Evolutionary conservation across 2,797 vertebrate genomes (phyloP).

Genomic region (Argya squamiceps): DNA sequence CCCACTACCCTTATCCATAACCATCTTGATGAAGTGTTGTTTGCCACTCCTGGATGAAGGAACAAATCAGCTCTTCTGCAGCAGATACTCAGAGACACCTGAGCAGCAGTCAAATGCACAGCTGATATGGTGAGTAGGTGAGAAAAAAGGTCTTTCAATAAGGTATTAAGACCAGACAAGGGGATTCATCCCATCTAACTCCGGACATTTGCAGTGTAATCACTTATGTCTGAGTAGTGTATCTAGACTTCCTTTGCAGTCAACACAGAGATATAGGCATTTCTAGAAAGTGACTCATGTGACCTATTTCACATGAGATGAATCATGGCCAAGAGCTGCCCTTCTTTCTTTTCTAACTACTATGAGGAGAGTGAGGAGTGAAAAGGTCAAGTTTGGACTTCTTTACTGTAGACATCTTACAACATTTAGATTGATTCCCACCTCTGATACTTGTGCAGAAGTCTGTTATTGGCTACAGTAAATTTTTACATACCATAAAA

Average conservation of each 20-base stretch:
- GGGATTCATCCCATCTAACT: background rate
- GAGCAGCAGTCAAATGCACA: background rate
- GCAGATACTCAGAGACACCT: background rate
- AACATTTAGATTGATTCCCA: background rate
- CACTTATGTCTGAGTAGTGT: background rate
- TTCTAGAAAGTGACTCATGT: background rate
- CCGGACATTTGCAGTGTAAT: background rate
- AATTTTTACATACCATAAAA: slow-evolving; percentile 9
- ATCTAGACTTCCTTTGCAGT: background rate
- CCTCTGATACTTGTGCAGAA: background rate
- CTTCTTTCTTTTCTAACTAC: background rate
- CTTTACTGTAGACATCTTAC: background rate
- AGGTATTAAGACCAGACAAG: background rate
- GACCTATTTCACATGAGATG: background rate
- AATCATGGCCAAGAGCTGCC: background rate
- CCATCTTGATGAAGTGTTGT: background rate
- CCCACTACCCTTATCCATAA: background rate
- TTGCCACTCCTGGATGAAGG: background rate
- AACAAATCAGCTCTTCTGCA: background rate
- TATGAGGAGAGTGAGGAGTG: background rate
- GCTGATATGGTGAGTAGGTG: background rate
- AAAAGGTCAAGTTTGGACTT: slow-evolving; percentile 4
- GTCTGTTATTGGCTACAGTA: background rate
- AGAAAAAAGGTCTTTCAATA: background rate
- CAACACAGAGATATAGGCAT: background rate